Evolutionary conservation across 35 echinoderm and acorn worm genomes (phyloP).

Genomic region (Lytechinus variegatus): DNA sequence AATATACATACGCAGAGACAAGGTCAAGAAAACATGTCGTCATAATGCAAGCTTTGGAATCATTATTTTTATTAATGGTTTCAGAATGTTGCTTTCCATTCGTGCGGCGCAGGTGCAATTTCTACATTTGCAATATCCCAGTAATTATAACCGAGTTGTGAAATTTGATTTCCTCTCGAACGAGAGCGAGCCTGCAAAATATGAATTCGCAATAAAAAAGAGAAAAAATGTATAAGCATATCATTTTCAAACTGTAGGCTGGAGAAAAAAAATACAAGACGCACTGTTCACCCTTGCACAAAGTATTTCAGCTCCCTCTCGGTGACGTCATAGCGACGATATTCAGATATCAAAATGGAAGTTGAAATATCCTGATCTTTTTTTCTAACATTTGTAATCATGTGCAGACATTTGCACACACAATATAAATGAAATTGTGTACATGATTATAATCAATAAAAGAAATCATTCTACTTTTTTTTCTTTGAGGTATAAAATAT

Average conservation of each 20-base stretch:
- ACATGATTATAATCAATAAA: no score
- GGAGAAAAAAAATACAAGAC: background rate
- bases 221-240: background rate
- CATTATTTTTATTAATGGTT: constrained; percentile 9
- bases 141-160: background rate
- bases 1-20: background rate
- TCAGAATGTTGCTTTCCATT: background rate
- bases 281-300: background rate
- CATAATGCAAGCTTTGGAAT: background rate
- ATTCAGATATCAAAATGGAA: background rate
- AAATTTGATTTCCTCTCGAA: constrained; percentile 20
- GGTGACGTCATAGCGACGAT: background rate
- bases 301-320: background rate
- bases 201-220: background rate
- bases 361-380: no score
- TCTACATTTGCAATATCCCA: constrained; percentile 2
- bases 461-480: no score
- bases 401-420: no score
- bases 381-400: no score
- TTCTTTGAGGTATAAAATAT: no score
- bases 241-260: background rate
- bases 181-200: background rate
- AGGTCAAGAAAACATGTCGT: background rate
- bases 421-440: no score
- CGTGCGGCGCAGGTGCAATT: background rate